Evolutionary conservation across 2,888 invertebrate species (phyloP).

Genomic region (Ophion obscuratus): DNA sequence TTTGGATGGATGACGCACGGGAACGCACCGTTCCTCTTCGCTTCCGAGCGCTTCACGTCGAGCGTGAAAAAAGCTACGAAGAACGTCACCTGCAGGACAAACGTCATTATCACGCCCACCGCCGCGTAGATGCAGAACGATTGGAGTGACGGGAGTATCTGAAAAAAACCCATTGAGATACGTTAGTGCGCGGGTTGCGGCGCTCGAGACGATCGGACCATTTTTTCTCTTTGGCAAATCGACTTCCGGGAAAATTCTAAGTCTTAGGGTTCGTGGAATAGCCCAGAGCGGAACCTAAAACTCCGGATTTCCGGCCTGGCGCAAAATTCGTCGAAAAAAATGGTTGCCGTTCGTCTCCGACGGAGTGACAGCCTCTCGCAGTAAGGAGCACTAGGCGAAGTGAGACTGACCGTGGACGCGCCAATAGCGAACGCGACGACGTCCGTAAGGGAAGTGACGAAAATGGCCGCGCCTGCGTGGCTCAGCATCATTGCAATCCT

Average conservation of each 20-base stretch:
- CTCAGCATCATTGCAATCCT: slow-evolving; percentile 89
- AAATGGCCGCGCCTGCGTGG: slow-evolving; percentile 93
- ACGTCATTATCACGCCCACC: slow-evolving; percentile 90
- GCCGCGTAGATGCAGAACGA: slow-evolving; percentile 94
- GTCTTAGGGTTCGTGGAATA: too few relatives aligned
- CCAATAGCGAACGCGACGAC: slow-evolving; percentile 92
- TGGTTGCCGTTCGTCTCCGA: too few relatives aligned
- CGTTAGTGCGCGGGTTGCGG: too few relatives aligned
- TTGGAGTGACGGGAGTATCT: slow-evolving; percentile 92
- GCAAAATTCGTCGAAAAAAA: too few relatives aligned
- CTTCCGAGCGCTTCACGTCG: slow-evolving; percentile 88
- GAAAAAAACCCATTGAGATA: slow-evolving; percentile 18
- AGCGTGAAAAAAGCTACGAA: slow-evolving; percentile 91
- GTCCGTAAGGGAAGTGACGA: slow-evolving; percentile 93
- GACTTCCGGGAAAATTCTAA: too few relatives aligned
- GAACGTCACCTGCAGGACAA: slow-evolving; percentile 91
- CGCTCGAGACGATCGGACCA: too few relatives aligned
- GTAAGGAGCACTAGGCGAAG: too few relatives aligned
- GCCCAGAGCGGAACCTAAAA: too few relatives aligned
- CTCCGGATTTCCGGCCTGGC: too few relatives aligned
- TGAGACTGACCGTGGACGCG: slow-evolving; percentile 88
- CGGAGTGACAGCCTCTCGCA: too few relatives aligned
- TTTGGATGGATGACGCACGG: slow-evolving; percentile 88
- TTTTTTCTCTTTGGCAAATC: too few relatives aligned
- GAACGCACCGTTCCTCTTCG: slow-evolving; percentile 88